Conservation (phyloP, 2,797 vertebrate species). For the Podarcis siculus region DNA sequence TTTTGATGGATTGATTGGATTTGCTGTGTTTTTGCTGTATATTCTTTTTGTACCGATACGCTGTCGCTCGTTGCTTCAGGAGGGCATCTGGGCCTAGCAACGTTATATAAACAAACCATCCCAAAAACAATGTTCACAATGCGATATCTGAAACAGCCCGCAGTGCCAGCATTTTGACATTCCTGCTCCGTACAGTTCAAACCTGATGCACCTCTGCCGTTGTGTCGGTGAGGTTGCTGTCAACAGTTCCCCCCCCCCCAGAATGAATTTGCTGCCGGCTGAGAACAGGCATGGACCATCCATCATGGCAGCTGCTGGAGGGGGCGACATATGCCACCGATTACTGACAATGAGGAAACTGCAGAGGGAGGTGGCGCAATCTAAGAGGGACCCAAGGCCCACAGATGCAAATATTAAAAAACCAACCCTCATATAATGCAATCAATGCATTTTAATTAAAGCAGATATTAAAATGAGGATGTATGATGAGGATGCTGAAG, state of each 20-base stretch:
- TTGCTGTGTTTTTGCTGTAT: too few relatives aligned
- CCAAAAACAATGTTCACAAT: too few relatives aligned
- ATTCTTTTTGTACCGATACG: too few relatives aligned
- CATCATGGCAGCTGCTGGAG: neutral
- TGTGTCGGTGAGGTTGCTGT: neutral
- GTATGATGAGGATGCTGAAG: neutral
- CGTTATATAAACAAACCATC: too few relatives aligned
- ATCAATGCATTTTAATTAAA: too few relatives aligned
- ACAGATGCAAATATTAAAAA: neutral
- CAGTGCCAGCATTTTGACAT: neutral
- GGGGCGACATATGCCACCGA: neutral
- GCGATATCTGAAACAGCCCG: neutral
- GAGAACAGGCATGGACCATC: neutral
- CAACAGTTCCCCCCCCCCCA: neutral
- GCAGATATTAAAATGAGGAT: neutral
- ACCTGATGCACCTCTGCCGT: neutral
- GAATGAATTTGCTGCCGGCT: constrained; percentile 7
- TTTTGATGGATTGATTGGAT: too few relatives aligned
- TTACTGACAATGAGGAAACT: neutral
- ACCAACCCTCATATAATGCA: too few relatives aligned
- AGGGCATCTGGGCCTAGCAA: too few relatives aligned
- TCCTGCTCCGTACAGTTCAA: neutral
- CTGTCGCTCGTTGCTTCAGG: too few relatives aligned
- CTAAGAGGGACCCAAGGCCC: too few relatives aligned
- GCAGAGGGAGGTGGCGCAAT: too few relatives aligned